These are phyloP conservation scores for Carcina quercana DNA, from an alignment of 2,888 invertebrate species.

Conservation along the genomic window DNA sequence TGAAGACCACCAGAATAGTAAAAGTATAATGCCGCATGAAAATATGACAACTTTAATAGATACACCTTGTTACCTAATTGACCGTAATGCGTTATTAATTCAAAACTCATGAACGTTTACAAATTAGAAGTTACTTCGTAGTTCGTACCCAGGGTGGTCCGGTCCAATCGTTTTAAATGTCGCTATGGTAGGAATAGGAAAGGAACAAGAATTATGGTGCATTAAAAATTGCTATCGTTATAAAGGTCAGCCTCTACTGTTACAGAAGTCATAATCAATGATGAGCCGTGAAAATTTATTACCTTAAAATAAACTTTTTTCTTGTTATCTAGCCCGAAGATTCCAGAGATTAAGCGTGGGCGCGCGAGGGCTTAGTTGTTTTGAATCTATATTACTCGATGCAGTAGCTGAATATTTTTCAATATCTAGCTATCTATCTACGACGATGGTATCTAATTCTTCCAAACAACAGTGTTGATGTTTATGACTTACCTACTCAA, in stretches of 20 bases:
- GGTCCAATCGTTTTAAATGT: constrained; percentile 22
- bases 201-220: constrained; percentile 36
- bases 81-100: constrained; percentile 51
- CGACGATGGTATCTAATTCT: no score
- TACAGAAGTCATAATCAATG: constrained; percentile 40
- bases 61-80: constrained; percentile 43
- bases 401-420: no score
- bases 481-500: no score
- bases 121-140: constrained; percentile 20
- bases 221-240: constrained; percentile 47
- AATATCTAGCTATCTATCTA: no score
- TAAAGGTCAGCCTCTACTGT: constrained; percentile 35
- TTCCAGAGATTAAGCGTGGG: no score
- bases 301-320: constrained; percentile 23
- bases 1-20: constrained; percentile 33
- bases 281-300: constrained; percentile 57
- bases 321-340: no score
- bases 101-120: constrained; percentile 34
- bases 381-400: no score
- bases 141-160: constrained; percentile 61
- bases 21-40: constrained; percentile 24
- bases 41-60: constrained; percentile 31
- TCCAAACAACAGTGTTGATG: no score
- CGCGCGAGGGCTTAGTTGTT: no score
- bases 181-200: constrained; percentile 23